Evolutionary conservation across 2,888 invertebrate species (phyloP), one percentile per base, ranked within the genome.

Genomic region (Ganaspis brasiliensis): DNA sequence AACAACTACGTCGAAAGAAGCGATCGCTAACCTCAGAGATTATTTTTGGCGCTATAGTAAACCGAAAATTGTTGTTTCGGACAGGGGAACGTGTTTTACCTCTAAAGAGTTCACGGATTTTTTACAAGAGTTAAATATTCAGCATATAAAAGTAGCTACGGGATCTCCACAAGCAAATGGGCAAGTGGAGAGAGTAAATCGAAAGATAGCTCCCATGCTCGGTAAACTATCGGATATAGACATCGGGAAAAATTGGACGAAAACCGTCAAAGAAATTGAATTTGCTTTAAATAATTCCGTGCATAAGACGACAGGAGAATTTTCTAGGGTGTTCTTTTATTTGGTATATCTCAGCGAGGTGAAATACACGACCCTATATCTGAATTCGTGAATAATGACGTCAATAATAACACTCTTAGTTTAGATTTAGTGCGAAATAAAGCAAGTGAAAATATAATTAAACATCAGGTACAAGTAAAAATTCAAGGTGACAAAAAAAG

Each of bases 311-410:
- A 90, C 87, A 0, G 82, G 83, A 2, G 49, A 70, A 24, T 45
- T 14, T 9, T 45, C 70, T 2, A 21, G 24, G n/a, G n/a, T n/a
- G 21, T 63, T 59, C 63, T 86, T 40, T 37, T 75, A 57, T 87
- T 86, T 71, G 87, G 86, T 4, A 70, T 81, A 4, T 40, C 83
- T 35, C 87, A 88, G 57, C 80, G 77, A 70, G 83, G 83, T 14
- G 61, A 61, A 61, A 19, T 73, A 19, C 16, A 70, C 10, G 70
- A 70, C 14, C 45, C 9, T 45, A 12, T 70, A 5, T 21, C 49
- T 14, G 72, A 72, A 35, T 72, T 19, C 19, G 2, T 40, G 9
- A 10, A 40, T 6, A 40, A 40, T 12, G 10, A 40, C 1, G 10
- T 40, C 2, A 40, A 45, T 31, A 75, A 76, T 79, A 61, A 73